Conservation (phyloP, 2,113 vertebrate genomes). For the Cinclus cinclus region DNA sequence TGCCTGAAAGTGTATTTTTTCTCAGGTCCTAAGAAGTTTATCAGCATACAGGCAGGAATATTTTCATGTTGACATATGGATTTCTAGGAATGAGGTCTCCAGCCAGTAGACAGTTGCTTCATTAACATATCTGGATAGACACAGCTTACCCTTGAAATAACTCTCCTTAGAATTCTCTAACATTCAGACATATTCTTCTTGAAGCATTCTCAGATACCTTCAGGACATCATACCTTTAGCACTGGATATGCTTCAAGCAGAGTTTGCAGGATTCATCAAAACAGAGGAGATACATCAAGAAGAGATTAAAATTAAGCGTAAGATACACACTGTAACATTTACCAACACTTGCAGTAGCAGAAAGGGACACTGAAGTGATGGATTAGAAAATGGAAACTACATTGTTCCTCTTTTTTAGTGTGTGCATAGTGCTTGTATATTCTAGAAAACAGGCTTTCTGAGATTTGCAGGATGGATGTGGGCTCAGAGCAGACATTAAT, state of each 20-base stretch:
- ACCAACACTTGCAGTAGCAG: neutral
- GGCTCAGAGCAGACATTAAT: neutral
- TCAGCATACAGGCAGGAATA: neutral
- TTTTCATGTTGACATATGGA: neutral
- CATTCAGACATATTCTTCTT: neutral
- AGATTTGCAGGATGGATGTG: neutral
- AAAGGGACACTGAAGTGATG: neutral
- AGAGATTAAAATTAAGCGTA: neutral
- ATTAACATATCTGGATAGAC: neutral
- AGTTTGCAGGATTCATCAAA: neutral
- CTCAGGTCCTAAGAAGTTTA: neutral
- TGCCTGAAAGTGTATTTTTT: neutral
- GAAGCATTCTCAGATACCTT: neutral
- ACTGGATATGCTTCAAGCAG: neutral
- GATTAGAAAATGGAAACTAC: neutral
- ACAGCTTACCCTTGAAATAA: neutral
- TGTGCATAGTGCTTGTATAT: neutral
- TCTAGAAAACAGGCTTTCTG: neutral
- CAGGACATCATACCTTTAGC: neutral
- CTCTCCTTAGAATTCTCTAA: neutral
- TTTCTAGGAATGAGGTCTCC: neutral
- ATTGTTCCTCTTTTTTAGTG: neutral
- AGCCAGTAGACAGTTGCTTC: neutral
- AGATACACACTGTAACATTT: neutral
- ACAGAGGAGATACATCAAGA: neutral